Evolutionary conservation across 2,113 vertebrate genomes (phyloP), one percentile per base, ranked within the genome.

Genomic region (Empidonax traillii): DNA sequence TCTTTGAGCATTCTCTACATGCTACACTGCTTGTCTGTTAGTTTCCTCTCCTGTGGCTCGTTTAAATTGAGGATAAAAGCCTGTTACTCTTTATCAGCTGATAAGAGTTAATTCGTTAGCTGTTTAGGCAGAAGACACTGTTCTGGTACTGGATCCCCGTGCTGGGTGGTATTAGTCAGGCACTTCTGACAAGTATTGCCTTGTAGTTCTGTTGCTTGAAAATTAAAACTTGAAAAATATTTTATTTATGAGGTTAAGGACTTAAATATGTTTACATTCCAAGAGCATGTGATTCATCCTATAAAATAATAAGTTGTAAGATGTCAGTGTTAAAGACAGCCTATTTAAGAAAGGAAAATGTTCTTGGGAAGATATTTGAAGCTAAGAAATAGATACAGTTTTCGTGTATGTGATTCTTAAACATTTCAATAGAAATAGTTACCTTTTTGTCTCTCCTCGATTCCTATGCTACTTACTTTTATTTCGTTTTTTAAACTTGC

Each of bases 81-180:
- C 35, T 74, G 9, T 82, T 94, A 51, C 19, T 81, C 39, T 72
- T 87, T 68, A 78, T 89, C 85, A 79, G 31, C 49, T 85, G 85
- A 56, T 95, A 78, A 93, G 68, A 92, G 37, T 89, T 95, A 96
- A 87, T 90, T 94, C 85, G 81, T 84, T 11, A 72, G 79, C 43
- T 92, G 24, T 88, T 71, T 62, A 74, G 56, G 35, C 65, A 80
- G 52, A 84, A 88, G 52, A 44, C 51, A 35, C 46, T 87, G 31
- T 47, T 88, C 85, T 92, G 55, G 52, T 90, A 39, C 44, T 74
- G 43, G 8, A 35, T 83, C 68, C 67, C 72, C 25, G 27, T 75
- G 65, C 35, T 18, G 7, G 30, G 12, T 85, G 67, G 14, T 73
- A 71, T 95, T 83, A 77, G 30, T 85, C 74, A 82, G 24, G 39